These are phyloP conservation scores for Eidolon helvum DNA, from an alignment of 2,113 vertebrate genomes.

Conservation along the genomic window DNA sequence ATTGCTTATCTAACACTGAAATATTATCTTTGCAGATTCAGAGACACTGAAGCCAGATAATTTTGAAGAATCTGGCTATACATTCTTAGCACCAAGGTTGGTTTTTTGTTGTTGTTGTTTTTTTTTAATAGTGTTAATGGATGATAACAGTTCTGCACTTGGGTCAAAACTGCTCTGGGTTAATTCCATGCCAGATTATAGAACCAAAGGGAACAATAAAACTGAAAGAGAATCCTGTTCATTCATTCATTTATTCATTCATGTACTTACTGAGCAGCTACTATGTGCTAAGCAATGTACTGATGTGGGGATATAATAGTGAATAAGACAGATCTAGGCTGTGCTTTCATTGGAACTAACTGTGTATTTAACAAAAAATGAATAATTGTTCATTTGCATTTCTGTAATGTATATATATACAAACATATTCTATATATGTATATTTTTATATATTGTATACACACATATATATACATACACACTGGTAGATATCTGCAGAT, in stretches of 20 bases:
- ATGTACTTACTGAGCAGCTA: background rate
- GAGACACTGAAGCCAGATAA: constrained; percentile 89
- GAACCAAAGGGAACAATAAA: background rate
- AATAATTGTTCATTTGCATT: background rate
- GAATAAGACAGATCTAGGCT: background rate
- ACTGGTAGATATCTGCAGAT: background rate
- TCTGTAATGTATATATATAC: background rate
- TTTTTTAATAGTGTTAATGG: background rate
- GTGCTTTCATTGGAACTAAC: background rate
- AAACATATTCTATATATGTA: background rate
- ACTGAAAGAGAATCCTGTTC: background rate
- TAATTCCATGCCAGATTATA: background rate
- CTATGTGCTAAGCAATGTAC: background rate
- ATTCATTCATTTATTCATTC: background rate
- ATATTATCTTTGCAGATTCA: constrained; percentile 85
- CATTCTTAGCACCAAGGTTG: constrained; percentile 95
- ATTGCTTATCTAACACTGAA: constrained; percentile 47
- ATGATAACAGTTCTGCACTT: background rate
- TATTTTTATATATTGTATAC: background rate
- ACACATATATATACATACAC: background rate
- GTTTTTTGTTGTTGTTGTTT: constrained; percentile 52
- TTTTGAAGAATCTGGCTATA: constrained; percentile 94
- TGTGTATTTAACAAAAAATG: background rate
- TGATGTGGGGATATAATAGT: rapidly evolving
- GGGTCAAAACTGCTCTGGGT: background rate